phyloP scores from a whole-genome alignment of 2,797 vertebrate genomes.

The Phyllotis vaccarum region DNA sequence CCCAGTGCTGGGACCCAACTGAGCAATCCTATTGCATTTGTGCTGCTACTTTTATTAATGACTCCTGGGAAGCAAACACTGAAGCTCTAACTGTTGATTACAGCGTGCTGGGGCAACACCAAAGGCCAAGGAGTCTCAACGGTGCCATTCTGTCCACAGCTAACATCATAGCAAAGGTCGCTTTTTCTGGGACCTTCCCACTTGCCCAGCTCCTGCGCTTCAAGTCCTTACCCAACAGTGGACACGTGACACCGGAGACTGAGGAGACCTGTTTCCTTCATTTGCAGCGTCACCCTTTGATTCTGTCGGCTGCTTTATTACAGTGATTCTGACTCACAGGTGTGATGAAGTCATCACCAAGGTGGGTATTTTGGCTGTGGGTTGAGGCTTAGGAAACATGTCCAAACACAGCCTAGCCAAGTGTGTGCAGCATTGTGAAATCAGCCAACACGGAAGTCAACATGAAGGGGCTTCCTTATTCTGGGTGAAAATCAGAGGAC shows the following conservation, averaged over 20 bases:
- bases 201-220: background rate
- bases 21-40: background rate
- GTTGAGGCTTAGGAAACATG: background rate
- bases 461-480: background rate
- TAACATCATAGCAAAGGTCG: background rate
- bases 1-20: background rate
- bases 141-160: background rate
- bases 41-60: background rate
- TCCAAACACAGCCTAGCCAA: background rate
- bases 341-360: background rate
- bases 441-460: fast-evolving
- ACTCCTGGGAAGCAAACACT: fast-evolving
- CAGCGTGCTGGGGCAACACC: fast-evolving
- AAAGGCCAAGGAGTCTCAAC: background rate
- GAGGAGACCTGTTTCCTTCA: background rate
- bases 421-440: fast-evolving
- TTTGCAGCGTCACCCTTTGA: background rate
- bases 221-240: background rate
- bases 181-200: background rate
- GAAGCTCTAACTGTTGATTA: fast-evolving
- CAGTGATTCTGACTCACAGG: background rate
- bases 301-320: background rate
- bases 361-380: background rate
- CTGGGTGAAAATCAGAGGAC: background rate
- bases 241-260: fast-evolving